Evolutionary conservation across 2,113 vertebrate genomes (phyloP), one percentile per base, ranked within the genome.

Genomic region (Trichechus manatus): DNA sequence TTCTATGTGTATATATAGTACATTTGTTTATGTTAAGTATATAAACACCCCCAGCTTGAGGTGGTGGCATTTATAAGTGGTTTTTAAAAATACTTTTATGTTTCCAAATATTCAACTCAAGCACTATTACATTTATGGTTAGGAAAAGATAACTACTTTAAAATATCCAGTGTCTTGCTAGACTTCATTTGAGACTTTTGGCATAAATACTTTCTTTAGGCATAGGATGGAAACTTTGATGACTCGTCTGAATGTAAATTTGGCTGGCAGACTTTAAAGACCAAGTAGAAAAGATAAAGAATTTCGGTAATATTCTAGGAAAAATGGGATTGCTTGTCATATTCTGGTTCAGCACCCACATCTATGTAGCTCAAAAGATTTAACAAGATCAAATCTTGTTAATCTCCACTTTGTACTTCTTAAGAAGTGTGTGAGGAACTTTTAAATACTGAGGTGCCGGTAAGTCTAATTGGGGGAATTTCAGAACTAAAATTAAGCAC

Each of bases 211-310:
- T 87, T 89, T 84, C 75, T 94, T 94, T 88, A 63, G 79, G 59
- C 80, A 90, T 36, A 93, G 19, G 82, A 70, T 83, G 13, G 89
- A 96, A 88, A 91, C 70, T 82, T 95, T 80, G 89, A 39, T 80
- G 85, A 95, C n/a, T 96, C 88, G 78, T 88, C 82, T 94, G 91
- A 97, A 97, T 96, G 56, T 89, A 96, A 97, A 96, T 93, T 92
- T 94, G 78, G 81, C 82, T 94, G 85, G 68, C 17, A 93, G 74
- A 88, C 44, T 90, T 77, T 94, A 80, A 64, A 29, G 44, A 87
- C 89, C 83, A 95, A 97, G 95, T 66, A n/a, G 94, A 94, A 75
- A 47, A 94, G 66, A 66, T 59, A 23, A 78, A 39, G 33, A 96
- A 95, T 92, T 95, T n/a, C 66, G 91, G 1, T 63, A 92, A 78